Percentiles rank a stretch among this genome's conserved stretches.
Evolutionary conservation across 2,113 vertebrate genomes (phyloP).

Genomic region (Ptilonorhynchus violaceus): DNA sequence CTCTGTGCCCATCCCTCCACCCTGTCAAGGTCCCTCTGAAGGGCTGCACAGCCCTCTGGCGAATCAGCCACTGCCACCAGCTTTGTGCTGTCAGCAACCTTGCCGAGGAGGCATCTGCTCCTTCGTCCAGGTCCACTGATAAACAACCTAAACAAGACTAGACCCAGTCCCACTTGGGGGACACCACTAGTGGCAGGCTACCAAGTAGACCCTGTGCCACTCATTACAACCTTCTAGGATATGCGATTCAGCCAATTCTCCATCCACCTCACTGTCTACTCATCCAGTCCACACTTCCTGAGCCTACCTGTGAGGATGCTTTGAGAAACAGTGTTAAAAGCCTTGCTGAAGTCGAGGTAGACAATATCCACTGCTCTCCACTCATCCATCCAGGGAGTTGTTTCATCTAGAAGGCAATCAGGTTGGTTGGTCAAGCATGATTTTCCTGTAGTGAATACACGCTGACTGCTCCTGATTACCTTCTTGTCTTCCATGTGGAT

Average conservation of each 20-base stretch:
- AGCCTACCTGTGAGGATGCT: not conserved
- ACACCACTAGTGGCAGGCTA: no score
- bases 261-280: no score
- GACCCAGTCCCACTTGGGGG: not conserved
- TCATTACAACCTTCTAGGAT: not conserved
- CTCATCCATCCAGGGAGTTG: not conserved
- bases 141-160: no score
- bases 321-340: not conserved
- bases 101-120: not conserved
- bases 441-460: not conserved
- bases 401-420: not conserved
- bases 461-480: not conserved
- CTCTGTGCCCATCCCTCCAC: not conserved
- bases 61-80: not conserved
- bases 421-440: no score
- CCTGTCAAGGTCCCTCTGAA: not conserved
- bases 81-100: not conserved
- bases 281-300: not conserved
- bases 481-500: not conserved
- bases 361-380: not conserved
- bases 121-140: not conserved
- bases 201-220: not conserved
- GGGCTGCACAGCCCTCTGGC: no score
- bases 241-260: not conserved
- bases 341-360: not conserved